phyloP scores from a whole-genome alignment of 2,113 vertebrate genomes.

The Sclerurus mexicanus region DNA sequence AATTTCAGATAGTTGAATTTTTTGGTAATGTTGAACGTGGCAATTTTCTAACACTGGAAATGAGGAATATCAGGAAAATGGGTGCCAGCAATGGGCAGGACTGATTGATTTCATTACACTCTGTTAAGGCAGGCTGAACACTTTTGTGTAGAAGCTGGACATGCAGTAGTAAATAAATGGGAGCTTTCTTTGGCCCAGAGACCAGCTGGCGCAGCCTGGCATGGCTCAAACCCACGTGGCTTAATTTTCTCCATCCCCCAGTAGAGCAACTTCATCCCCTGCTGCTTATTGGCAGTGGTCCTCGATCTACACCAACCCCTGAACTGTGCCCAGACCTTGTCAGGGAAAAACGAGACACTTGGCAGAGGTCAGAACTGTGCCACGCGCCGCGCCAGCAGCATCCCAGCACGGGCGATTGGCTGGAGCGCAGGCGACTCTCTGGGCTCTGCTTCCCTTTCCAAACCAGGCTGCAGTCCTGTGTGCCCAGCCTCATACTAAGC shows the following conservation, averaged over 20 bases:
- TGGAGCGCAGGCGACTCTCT: background rate
- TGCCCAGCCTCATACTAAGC: background rate
- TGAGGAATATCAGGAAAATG: background rate
- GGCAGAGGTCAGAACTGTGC: conserved; percentile 36
- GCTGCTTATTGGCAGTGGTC: conserved; percentile 23
- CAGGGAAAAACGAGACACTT: conserved; percentile 23
- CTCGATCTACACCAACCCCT: background rate
- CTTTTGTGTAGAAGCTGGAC: background rate
- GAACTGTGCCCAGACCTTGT: conserved; percentile 37
- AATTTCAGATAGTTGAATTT: background rate
- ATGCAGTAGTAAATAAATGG: background rate
- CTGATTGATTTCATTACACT: background rate
- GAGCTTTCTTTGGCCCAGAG: background rate
- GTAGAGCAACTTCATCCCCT: background rate
- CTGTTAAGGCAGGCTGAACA: background rate
- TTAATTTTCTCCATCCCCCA: background rate
- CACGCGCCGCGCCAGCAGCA: background rate
- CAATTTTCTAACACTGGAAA: background rate
- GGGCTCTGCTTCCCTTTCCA: background rate
- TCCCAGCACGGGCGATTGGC: background rate
- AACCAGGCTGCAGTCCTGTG: background rate
- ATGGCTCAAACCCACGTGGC: background rate
- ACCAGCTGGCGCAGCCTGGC: background rate
- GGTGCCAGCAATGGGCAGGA: background rate
- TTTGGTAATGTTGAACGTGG: background rate